phyloP scores from a whole-genome alignment of 1,140 invertebrate genomes.

The Carposina sasakii region DNA sequence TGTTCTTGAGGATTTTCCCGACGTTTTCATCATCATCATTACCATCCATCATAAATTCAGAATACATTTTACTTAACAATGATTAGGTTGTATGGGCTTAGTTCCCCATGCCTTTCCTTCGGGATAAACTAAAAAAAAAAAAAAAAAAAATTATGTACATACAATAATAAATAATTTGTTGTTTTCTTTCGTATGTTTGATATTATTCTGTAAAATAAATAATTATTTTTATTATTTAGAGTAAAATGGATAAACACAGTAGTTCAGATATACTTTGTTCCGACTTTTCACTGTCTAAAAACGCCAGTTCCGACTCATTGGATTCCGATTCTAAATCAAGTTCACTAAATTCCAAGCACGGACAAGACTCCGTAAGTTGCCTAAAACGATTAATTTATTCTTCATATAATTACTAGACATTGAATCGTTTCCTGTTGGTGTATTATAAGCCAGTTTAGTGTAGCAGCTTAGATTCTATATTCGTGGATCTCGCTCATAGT shows the following conservation, averaged over 20 bases:
- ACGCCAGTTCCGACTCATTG: conserved; percentile 84
- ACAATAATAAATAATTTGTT: neutral
- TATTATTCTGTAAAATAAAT: no score
- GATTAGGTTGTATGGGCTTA: no score
- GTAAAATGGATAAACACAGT: conserved; percentile 66
- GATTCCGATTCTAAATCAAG: conserved; percentile 86
- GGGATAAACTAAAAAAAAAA: neutral
- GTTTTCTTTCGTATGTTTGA: neutral
- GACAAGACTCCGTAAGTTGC: conserved; percentile 81
- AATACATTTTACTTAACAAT: no score
- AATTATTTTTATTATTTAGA: neutral
- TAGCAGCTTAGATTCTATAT: neutral
- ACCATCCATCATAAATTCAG: no score
- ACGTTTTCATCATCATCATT: no score
- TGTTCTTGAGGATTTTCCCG: no score
- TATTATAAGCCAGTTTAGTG: conserved; percentile 9
- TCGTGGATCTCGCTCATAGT: neutral
- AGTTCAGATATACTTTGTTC: conserved; percentile 68
- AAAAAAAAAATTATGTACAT: neutral
- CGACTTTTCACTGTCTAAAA: conserved; percentile 66
- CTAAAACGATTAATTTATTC: conserved; percentile 73
- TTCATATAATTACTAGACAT: conserved; percentile 48
- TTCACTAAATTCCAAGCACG: conserved; percentile 86
- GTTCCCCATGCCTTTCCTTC: no score
- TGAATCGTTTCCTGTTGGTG: conserved; percentile 43